Evolutionary conservation across 1,140 invertebrate genomes (phyloP).

Genomic region (Drosophila sucinea): DNA sequence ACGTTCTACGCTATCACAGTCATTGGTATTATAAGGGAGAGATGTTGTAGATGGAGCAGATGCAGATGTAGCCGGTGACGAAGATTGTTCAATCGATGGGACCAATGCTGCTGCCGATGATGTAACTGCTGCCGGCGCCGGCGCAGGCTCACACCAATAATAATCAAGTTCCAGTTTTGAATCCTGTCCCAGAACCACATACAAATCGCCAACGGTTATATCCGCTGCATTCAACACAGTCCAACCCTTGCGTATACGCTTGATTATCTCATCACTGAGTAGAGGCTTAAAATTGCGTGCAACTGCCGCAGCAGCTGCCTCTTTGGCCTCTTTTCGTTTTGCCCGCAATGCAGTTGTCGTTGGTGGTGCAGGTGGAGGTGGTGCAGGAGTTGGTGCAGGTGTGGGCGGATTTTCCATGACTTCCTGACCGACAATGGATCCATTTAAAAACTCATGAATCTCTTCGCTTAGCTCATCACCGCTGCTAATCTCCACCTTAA

Average conservation of each 20-base stretch:
- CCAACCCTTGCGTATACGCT: slow-evolving; percentile 90
- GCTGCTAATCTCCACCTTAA: slow-evolving; percentile 64
- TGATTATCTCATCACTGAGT: slow-evolving; percentile 82
- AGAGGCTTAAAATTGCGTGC: slow-evolving; percentile 72
- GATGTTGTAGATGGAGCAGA: slow-evolving; percentile 11
- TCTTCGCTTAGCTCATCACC: slow-evolving; percentile 73
- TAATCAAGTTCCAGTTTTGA: slow-evolving; percentile 92
- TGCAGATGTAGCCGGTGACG: not conserved
- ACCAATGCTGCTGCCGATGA: not conserved
- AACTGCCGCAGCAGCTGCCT: slow-evolving; percentile 45
- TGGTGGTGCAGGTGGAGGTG: slow-evolving; percentile 5
- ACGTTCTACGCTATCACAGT: slow-evolving; percentile 76
- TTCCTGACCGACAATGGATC: not conserved
- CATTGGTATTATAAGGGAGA: slow-evolving; percentile 73
- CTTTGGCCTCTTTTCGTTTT: slow-evolving; percentile 59
- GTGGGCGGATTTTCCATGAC: not conserved
- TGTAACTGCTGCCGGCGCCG: slow-evolving; percentile 1
- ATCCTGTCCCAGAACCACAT: slow-evolving; percentile 93
- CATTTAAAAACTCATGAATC: slow-evolving; percentile 55
- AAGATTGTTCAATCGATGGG: not conserved
- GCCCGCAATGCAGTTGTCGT: slow-evolving; percentile 26
- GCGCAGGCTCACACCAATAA: slow-evolving; percentile 86
- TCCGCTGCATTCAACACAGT: slow-evolving; percentile 89
- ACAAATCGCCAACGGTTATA: slow-evolving; percentile 94
- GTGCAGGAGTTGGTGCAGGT: not conserved